phyloP scores from a whole-genome alignment of 2,797 vertebrate species.

The Lepilemur ruficaudatus region DNA sequence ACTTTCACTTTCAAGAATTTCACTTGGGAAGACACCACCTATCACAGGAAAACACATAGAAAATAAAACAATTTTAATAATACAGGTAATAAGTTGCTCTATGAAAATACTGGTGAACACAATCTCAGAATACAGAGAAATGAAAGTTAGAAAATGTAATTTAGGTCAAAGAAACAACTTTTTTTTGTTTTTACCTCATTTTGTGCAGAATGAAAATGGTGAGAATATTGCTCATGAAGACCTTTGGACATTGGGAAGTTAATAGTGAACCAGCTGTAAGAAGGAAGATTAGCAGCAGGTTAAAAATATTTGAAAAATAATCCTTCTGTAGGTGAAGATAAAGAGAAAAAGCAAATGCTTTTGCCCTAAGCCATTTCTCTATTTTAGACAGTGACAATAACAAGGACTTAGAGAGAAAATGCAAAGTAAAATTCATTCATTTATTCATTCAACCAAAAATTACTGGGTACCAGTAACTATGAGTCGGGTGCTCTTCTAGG shows the following conservation, averaged over 20 bases:
- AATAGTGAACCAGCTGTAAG: slow-evolving; percentile 1
- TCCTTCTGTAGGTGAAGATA: slow-evolving; percentile 27
- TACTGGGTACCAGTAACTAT: neutral
- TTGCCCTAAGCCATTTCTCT: slow-evolving; percentile 29
- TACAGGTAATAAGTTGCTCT: neutral
- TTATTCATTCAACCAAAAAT: neutral
- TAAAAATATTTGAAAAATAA: slow-evolving; percentile 45
- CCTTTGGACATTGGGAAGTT: neutral
- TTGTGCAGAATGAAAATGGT: slow-evolving; percentile 41
- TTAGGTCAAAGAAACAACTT: neutral
- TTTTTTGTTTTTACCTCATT: neutral
- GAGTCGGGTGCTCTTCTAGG: neutral
- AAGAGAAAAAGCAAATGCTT: slow-evolving; percentile 30
- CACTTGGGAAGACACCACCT: neutral
- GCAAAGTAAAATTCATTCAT: neutral
- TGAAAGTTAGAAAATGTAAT: neutral
- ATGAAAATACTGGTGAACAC: neutral
- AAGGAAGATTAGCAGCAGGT: slow-evolving; percentile 8
- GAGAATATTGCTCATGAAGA: slow-evolving; percentile 13
- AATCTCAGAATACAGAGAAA: slow-evolving; percentile 17
- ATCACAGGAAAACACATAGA: neutral
- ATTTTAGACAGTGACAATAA: slow-evolving; percentile 18
- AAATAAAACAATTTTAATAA: slow-evolving; percentile 18
- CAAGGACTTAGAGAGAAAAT: neutral
- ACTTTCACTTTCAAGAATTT: slow-evolving; percentile 5